Base-by-base conservation (phyloP, 2,113 vertebrate species). In the Apus apus region DNA sequence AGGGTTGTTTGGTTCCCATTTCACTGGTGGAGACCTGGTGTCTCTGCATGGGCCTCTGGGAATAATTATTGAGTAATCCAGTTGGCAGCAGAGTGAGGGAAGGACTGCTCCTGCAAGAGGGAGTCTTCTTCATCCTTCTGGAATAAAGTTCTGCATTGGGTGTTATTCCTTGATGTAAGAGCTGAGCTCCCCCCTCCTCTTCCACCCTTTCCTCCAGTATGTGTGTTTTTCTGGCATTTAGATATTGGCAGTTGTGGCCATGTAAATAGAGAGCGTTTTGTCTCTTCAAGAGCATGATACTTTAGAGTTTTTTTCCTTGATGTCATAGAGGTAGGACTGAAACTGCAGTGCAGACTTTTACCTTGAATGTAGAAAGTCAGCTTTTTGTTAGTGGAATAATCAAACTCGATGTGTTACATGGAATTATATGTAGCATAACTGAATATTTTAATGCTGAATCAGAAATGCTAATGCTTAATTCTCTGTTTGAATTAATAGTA, bases 231-330 rank as follows among this genome's bases (percentile, higher is more conserved):
- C 10, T 68, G 8, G 1, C 80, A 1, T 48, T 71, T 66, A n/a
- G 21, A 22, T 65, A 32, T 54, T 56, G 34, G n/a, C 32, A 13
- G 19, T 30, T 7, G 4, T 36, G 17, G 16, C 27, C 5, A 2
- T 26, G 40, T 56, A 72, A 76, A 32, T 13, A 68, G 30, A 56
- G 53, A 53, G 8, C 5, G 5, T 75, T 76, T 83, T 68, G 12
- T 56, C 17, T 25, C 22, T 43, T 76, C 23, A 29, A 43, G 54
- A 18, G 3, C 12, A 6, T 0, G 0, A 17, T 46, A 43, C 4
- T 51, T 46, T 32, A 16, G 14, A 46, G 19, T 80, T 76, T 32
- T 70, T 7, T 43, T 80, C 16, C 3, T 53, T 77, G 32, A 5
- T 51, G 10, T 87, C 40, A 21, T 13, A 53, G 64, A 60, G 8